These are phyloP conservation scores for Lepidotrigona ventralis DNA, from an alignment of 1,140 invertebrate genomes.

Conservation along the genomic window DNA sequence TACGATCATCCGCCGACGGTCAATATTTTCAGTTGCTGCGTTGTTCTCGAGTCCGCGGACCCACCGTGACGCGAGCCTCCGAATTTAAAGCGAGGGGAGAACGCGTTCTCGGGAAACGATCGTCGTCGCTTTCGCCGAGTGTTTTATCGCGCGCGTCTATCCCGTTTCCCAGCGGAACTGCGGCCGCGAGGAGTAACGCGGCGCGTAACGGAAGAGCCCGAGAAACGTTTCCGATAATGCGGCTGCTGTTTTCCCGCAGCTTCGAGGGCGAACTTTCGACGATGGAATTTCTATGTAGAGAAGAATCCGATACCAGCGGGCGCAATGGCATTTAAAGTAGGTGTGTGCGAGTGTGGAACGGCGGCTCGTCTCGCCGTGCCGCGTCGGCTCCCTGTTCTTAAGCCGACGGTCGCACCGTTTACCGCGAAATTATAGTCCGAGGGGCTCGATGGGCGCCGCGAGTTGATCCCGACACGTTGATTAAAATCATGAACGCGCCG, in stretches of 20 bases:
- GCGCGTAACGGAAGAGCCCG: not conserved
- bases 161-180: not conserved
- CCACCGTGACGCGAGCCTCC: not conserved
- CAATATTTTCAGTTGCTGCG: conserved; percentile 25
- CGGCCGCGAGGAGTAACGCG: not conserved
- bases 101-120: not conserved
- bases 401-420: conserved; percentile 49
- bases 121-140: not conserved
- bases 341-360: conserved; percentile 19
- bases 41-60: not conserved
- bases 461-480: conserved; percentile 52
- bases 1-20: not conserved
- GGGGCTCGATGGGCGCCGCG: conserved; percentile 30
- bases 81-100: not conserved
- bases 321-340: conserved; percentile 54
- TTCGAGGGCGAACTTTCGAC: not conserved
- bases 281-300: not conserved
- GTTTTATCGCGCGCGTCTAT: not conserved
- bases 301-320: conserved; percentile 2
- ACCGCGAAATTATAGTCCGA: conserved; percentile 62
- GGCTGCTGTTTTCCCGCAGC: not conserved
- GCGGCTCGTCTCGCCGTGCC: conserved; percentile 38
- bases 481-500: conserved; percentile 49
- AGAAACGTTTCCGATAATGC: not conserved
- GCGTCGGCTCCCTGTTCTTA: conserved; percentile 34